phyloP scores from a whole-genome alignment of 2,113 vertebrate genomes.

The Lophotis ruficrista region DNA sequence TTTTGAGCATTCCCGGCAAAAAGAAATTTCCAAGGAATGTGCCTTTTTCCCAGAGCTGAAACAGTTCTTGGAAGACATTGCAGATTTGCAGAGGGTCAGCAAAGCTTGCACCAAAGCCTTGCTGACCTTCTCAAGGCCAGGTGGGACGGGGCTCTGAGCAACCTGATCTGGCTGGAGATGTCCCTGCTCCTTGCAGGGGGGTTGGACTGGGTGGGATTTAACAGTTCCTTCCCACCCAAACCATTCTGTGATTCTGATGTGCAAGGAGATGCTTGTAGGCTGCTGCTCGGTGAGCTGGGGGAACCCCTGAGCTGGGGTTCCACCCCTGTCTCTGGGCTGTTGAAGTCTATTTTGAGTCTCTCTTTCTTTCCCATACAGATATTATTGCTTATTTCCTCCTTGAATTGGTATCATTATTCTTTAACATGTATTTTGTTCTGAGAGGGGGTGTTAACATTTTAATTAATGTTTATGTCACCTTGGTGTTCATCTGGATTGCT shows the following conservation, averaged over 20 bases:
- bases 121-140: too few relatives aligned
- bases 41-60: background rate
- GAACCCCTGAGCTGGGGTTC: too few relatives aligned
- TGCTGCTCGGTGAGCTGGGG: background rate
- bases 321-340: background rate
- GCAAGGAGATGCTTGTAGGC: accelerated
- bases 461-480: slow-evolving; percentile 46
- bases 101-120: background rate
- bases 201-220: too few relatives aligned
- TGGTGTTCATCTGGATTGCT: slow-evolving; percentile 4
- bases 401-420: background rate
- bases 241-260: accelerated
- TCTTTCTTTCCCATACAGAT: background rate
- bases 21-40: background rate
- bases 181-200: too few relatives aligned
- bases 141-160: too few relatives aligned
- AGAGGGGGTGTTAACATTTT: background rate
- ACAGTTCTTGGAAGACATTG: accelerated
- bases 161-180: too few relatives aligned
- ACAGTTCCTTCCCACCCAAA: too few relatives aligned
- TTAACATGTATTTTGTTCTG: background rate
- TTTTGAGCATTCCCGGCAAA: background rate
- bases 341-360: background rate
- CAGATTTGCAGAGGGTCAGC: background rate
- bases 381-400: background rate